Base-by-base conservation (phyloP, 2,888 invertebrate species). In the Nebria brevicollis region DNA sequence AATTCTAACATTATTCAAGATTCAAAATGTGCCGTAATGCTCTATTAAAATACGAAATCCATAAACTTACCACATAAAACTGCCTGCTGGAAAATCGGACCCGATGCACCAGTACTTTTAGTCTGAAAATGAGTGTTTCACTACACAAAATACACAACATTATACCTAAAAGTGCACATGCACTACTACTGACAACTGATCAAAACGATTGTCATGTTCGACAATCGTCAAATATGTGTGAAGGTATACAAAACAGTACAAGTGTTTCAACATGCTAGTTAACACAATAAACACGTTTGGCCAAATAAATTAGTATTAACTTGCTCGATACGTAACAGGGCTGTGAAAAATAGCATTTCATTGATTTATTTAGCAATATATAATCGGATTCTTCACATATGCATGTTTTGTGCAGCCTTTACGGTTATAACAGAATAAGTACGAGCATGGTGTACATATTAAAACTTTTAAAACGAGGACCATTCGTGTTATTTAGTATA, bases 81-180 rank as follows among this genome's bases (percentile, higher is more conserved):
- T 74, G 73, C 20, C 74, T 73, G 34, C 65, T 66, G 2, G 78
- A 65, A 78, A 74, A 78, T 10, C 73, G 26, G 41, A 78, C 65
- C 66, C 78, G 66, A 11, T 78, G 74, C 10, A 78, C 72, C 34
- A 78, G 41, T 41, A 73, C 8, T 42, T 78, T 74, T 0, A 78
- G 20, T 73, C 74, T 78, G 34, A 34, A 78, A 74, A 72, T 73
- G 5, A 78, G 20, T 13, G 73, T 78, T 65, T 78, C 66, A 34
- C 66, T 66, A 20, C 78, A 78, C 78, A 78, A 11, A 34, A 78
- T 64, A 74, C 78, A 78, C 41, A 74, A 73, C 78, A 78, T 78
- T 65, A 11, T 75, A 13, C 8, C 5, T 11, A 15, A 20, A 25
- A 20, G 5, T 70, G 42, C 66, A 76, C 66, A 15, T 66, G 26